Evolutionary conservation across 2,888 invertebrate species (phyloP).

Genomic region (Melinopterus prodromus): DNA sequence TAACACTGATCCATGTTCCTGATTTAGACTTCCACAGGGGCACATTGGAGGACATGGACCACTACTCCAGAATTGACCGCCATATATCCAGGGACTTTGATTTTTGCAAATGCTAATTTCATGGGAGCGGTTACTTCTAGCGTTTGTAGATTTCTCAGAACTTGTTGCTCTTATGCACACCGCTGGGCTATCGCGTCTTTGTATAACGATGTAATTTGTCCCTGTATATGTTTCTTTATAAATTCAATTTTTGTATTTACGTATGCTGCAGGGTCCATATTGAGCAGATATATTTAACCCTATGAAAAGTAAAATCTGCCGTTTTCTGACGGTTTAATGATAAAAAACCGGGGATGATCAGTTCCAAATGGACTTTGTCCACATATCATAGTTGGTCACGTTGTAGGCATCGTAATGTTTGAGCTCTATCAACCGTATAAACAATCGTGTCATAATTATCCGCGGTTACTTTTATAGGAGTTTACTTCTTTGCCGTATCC

Average conservation of each 20-base stretch:
- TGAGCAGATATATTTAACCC: not conserved
- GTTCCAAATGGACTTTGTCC: not conserved
- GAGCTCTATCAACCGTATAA: not conserved
- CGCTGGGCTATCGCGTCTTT: too few species aligned
- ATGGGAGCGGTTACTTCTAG: too few species aligned
- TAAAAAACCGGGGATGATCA: conserved; percentile 6
- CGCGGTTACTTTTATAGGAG: not conserved
- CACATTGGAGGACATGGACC: conserved; percentile 6
- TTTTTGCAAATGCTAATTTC: too few species aligned
- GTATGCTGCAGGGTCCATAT: too few species aligned
- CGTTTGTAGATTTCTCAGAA: too few species aligned
- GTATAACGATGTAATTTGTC: too few species aligned
- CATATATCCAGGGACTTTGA: too few species aligned
- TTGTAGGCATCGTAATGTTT: not conserved
- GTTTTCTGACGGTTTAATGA: not conserved
- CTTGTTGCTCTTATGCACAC: too few species aligned
- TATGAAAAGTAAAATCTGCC: not conserved
- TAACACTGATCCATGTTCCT: conserved; percentile 4
- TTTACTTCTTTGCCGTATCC: not conserved
- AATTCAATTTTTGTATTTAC: too few species aligned
- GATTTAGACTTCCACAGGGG: conserved; percentile 12
- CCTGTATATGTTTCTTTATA: too few species aligned
- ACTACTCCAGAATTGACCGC: too few species aligned
- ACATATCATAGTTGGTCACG: not conserved
- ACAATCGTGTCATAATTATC: not conserved